A percentile compares a stretch with the other conserved stretches of the same genome.
phyloP scores from a whole-genome alignment of 2,888 invertebrate genomes.

The Balanococcus diminutus region DNA sequence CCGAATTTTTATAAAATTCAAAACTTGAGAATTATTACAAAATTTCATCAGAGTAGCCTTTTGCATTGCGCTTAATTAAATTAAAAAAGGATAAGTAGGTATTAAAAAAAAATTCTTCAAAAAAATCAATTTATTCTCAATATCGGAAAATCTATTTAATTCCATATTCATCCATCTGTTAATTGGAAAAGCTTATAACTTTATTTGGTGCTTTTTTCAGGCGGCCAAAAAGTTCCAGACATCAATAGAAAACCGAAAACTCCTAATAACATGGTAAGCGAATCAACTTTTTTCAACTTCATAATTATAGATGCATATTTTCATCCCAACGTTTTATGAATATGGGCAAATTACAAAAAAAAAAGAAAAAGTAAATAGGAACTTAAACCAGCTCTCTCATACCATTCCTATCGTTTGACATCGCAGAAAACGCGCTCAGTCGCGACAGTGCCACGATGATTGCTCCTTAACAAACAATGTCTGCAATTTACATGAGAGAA shows the following conservation, averaged over 20 bases:
- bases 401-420: background rate
- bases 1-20: no score
- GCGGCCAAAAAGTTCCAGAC: constrained; percentile 78
- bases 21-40: no score
- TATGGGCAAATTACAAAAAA: background rate
- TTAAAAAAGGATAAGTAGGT: no score
- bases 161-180: no score
- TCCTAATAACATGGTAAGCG: constrained; percentile 89
- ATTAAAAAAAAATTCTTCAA: no score
- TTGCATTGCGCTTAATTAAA: no score
- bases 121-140: no score
- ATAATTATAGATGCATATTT: background rate
- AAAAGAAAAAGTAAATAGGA: background rate
- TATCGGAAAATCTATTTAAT: no score
- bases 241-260: constrained; percentile 84
- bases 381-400: background rate
- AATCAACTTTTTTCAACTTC: background rate
- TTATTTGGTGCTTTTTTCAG: constrained; percentile 65
- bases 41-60: no score
- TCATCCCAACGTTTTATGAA: background rate
- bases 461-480: constrained; percentile 18
- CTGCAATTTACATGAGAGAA: constrained; percentile 22
- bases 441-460: background rate
- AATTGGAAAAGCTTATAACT: no score
- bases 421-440: background rate